Conservation (phyloP, 2,888 invertebrate genomes). For the Philopedon plagiatum region DNA sequence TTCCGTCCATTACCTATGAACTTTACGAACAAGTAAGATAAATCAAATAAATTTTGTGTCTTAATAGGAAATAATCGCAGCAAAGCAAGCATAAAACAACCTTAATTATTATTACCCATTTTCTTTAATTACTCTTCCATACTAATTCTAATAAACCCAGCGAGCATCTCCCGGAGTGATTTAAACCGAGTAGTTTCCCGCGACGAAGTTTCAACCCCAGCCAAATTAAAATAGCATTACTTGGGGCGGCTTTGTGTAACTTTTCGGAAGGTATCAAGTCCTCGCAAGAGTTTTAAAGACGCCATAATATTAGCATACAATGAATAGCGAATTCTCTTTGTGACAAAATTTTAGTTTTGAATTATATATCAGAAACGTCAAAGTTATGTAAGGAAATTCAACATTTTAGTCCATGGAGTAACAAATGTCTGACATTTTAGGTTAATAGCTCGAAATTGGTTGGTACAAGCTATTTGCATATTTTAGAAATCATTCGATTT, state of each 20-base stretch:
- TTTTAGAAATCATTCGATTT: too few species aligned
- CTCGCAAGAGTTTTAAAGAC: background rate
- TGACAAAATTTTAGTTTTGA: background rate
- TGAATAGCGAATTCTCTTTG: background rate
- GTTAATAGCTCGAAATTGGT: too few species aligned
- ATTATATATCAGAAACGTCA: background rate
- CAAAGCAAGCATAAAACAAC: background rate
- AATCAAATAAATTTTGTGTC: too few species aligned
- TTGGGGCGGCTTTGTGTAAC: background rate
- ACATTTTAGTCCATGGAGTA: too few species aligned
- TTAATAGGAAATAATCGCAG: background rate
- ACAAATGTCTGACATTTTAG: too few species aligned
- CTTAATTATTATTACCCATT: constrained; percentile 12
- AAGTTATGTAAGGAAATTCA: too few species aligned
- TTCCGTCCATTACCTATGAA: too few species aligned
- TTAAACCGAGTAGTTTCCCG: constrained; percentile 21
- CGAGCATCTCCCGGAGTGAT: constrained; percentile 12
- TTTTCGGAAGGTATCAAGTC: background rate
- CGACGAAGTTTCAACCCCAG: background rate
- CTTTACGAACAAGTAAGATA: too few species aligned
- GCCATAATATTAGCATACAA: background rate
- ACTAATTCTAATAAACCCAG: constrained; percentile 30
- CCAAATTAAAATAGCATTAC: constrained; percentile 8
- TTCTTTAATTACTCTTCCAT: constrained; percentile 26
- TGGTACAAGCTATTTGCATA: too few species aligned